Conservation (phyloP, 2,888 invertebrate genomes). For the Atrina japonica region DNA sequence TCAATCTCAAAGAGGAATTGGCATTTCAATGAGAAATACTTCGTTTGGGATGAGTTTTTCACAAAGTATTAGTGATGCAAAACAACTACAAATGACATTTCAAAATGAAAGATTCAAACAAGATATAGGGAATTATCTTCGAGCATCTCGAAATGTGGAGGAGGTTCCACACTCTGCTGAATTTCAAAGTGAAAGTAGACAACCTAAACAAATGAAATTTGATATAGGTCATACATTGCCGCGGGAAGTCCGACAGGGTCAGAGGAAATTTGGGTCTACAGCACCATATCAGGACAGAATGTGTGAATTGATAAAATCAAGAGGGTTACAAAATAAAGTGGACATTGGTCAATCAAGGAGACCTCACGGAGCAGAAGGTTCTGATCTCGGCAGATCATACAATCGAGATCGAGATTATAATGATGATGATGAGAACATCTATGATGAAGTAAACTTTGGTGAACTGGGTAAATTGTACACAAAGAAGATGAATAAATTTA, state of each 20-base stretch:
- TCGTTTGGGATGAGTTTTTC: not conserved
- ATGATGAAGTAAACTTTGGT: slow-evolving; percentile 33
- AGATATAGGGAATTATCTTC: not conserved
- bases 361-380: not conserved
- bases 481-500: no score
- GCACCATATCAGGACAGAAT: slow-evolving; percentile 7
- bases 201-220: not conserved
- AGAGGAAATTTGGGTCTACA: slow-evolving; percentile 10
- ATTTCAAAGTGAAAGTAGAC: not conserved
- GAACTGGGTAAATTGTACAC: not conserved
- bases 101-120: slow-evolving; percentile 9
- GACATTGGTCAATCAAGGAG: not conserved
- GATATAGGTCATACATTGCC: slow-evolving; percentile 16
- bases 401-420: not conserved
- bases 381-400: not conserved
- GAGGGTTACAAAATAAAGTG: slow-evolving; percentile 3
- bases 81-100: not conserved
- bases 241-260: slow-evolving; percentile 1
- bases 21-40: not conserved
- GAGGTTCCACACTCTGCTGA: not conserved
- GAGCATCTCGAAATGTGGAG: not conserved
- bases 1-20: not conserved
- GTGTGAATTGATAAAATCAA: not conserved
- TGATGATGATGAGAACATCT: slow-evolving; percentile 26
- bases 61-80: not conserved